Evolutionary conservation across 2,113 vertebrate genomes (phyloP), one percentile per base, ranked within the genome.

Genomic region (Sclerurus mexicanus): DNA sequence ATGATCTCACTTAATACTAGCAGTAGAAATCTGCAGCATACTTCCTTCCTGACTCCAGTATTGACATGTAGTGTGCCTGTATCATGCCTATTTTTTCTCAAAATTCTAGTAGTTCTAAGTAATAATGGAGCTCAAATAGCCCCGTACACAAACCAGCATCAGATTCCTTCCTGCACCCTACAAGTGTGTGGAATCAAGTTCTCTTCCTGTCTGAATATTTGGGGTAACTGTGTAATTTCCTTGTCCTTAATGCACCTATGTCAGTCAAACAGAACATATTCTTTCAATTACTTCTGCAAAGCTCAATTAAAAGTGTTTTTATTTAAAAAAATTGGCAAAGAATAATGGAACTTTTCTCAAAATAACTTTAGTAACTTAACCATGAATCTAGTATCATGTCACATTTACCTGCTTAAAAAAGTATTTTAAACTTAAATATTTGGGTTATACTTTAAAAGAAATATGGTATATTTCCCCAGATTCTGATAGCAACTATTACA

Each of bases 401-500:
- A 47, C 7, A 40, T 89, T 63, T 89, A 87, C 22, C 12, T 85
- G 35, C 53, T 66, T 64, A 42, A 85, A 68, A 73, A 79, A 4
- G 3, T 71, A 55, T 25, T 92, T 95, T 88, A 81, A 93, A 53
- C 18, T 44, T 82, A 50, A 58, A 58, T 79, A 92, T 95, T 96
- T 67, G 72, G 22, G 42, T 58, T 59, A 8, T 44, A 14, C 87
- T 96, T 97, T 94, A 46, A 94, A 95, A 95, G 14, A 91, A 81
- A 83, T 90, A 21, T 10, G 31, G n/a, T 91, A 1, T 90, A 75
- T 85, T 95, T 93, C 30, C 85, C 14, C 95, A 99, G 99, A 99
- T 99, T 87, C 98, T 99, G 77, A 99, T 99, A 80, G 99, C 99
- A 86, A 99, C 99, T 91, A 99, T 99, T 95, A 99, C 99, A n/a